Base-by-base conservation (phyloP, 1,140 invertebrate genomes). In the Rhyacophila brunnea region DNA sequence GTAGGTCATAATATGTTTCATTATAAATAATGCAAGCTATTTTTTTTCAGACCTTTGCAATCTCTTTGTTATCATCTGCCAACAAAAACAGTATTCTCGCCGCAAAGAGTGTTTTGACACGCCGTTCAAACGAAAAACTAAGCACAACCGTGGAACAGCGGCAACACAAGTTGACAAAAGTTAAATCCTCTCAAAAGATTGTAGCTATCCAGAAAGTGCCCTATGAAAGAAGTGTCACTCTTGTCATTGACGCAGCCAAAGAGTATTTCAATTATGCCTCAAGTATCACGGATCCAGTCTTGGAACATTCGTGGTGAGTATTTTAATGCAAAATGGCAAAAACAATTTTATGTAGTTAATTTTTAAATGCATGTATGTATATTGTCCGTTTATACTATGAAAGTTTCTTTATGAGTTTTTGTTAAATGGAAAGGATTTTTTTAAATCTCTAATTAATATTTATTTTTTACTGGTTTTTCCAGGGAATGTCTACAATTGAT, bases 241-340 rank as follows among this genome's bases (percentile, higher is more conserved):
- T 65, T 13, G 48, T 65, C 23, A 38, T 65, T 1, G 38, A 65
- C 45, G 43, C 49, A 6, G 54, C 58, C 5, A 50, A 13, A 51
- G 60, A 65, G 23, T 65, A 65, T 50, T 65, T 59, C 28, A 38
- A 65, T 57, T 59, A 60, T n/a, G 59, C 64, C n/a, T 59, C 55
- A n/a, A 62, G 42, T 49, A 48, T 65, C 14, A 55, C 42, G 7
- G 64, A 65, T 52, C 32, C 35, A 11, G 44, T 55, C n/a, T 45
- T 65, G 13, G 52, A 59, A 13, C 56, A 51, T 48, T 18, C 64
- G 15, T 62, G 64, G 64, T 65, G 40, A 47, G 53, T 19, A 18
- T 40, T 40, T 40, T 13, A n/a, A n/a, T n/a, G n/a, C n/a, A n/a
- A n/a, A n/a, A n/a, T n/a, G n/a, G n/a, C n/a, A n/a, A n/a, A n/a